phyloP scores from a whole-genome alignment of 2,113 vertebrate genomes.

The Tursiops truncatus region DNA sequence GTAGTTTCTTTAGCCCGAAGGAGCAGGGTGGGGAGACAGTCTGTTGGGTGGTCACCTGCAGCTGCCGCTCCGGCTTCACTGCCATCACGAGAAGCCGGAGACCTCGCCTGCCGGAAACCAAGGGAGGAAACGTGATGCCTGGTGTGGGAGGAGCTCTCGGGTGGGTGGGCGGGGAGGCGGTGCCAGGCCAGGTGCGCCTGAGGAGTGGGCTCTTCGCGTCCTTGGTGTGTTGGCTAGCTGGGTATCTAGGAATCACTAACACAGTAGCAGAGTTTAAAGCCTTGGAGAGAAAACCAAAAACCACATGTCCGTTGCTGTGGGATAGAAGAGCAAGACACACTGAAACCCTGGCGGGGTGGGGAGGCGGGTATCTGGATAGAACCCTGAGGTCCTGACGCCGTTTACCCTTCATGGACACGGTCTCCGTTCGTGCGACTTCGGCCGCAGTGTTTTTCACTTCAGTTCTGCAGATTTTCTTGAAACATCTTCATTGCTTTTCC shows the following conservation, averaged over 20 bases:
- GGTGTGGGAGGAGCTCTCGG: background rate
- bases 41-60: background rate
- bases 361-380: no score
- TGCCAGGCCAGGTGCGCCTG: background rate
- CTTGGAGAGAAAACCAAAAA: background rate
- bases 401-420: no score
- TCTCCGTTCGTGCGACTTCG: fast-evolving
- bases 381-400: background rate
- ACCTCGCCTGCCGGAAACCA: background rate
- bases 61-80: background rate
- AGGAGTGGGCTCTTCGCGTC: background rate
- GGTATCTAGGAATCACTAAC: no score
- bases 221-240: background rate
- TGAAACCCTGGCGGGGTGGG: background rate
- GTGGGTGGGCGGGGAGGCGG: background rate
- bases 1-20: background rate
- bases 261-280: background rate
- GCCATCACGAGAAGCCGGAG: background rate
- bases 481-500: background rate
- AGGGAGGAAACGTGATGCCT: background rate
- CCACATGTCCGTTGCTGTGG: fast-evolving
- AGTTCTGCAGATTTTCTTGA: background rate
- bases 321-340: background rate
- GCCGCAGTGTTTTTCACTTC: background rate
- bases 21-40: background rate